These are phyloP conservation scores for Penaeus indicus DNA, from an alignment of 1,140 invertebrate species.

Conservation along the genomic window DNA sequence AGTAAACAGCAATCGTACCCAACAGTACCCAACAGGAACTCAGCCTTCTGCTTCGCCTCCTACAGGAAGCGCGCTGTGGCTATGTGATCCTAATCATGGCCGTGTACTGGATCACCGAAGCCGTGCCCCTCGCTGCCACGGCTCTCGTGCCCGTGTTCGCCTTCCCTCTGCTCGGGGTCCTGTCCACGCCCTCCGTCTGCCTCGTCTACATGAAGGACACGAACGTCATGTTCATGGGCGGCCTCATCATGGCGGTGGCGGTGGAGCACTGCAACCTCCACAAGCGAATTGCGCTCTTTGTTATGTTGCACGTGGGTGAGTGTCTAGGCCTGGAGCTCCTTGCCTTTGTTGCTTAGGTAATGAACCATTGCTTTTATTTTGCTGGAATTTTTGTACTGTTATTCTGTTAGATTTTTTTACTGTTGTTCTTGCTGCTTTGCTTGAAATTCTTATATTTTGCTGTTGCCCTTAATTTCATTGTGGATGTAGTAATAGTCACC, in stretches of 20 bases:
- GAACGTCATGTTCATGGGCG: conserved; percentile 68
- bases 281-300: conserved; percentile 67
- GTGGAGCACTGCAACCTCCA: conserved; percentile 69
- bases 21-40: too few relatives aligned
- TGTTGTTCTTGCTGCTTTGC: too few relatives aligned
- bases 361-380: too few relatives aligned
- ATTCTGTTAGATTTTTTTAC: too few relatives aligned
- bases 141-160: conserved; percentile 71
- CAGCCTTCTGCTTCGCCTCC: neutral
- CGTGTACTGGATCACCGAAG: conserved; percentile 73
- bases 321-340: neutral
- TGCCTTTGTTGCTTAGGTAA: too few relatives aligned
- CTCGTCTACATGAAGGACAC: conserved; percentile 65
- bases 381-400: too few relatives aligned
- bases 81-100: conserved; percentile 72
- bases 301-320: conserved; percentile 66
- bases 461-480: too few relatives aligned
- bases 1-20: too few relatives aligned
- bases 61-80: conserved; percentile 69
- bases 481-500: too few relatives aligned
- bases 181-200: conserved; percentile 66
- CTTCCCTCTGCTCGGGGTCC: conserved; percentile 70
- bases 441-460: too few relatives aligned
- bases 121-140: conserved; percentile 72
- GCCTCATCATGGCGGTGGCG: conserved; percentile 69